A percentile compares a stretch with the other conserved stretches of the same genome.
phyloP scores from a whole-genome alignment of 2,888 invertebrate genomes.

The Drosophila maculinotata region DNA sequence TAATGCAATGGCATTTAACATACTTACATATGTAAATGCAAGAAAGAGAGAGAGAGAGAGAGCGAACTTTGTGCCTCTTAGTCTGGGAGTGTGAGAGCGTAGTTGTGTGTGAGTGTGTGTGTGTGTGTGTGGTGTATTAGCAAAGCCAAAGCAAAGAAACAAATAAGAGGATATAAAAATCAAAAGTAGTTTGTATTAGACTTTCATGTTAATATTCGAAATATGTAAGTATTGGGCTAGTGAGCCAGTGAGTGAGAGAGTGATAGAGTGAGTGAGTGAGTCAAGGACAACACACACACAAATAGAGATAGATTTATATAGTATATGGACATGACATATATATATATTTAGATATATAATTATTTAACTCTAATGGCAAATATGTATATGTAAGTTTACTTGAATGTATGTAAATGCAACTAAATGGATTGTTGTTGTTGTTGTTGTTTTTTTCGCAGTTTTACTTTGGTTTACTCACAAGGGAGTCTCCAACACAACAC shows the following conservation, averaged over 20 bases:
- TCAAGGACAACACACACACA: constrained; percentile 45
- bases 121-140: constrained; percentile 2
- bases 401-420: constrained; percentile 28
- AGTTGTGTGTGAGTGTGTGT: constrained; percentile 1
- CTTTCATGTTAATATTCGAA: constrained; percentile 20
- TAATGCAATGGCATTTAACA: constrained; percentile 17
- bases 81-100: neutral
- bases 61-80: constrained; percentile 6
- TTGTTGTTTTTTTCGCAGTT: constrained; percentile 51
- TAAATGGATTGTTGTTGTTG: no score
- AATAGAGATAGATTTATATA: constrained; percentile 32
- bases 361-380: constrained; percentile 25
- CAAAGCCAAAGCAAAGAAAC: constrained; percentile 28
- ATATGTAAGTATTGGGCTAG: neutral
- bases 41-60: neutral
- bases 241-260: constrained; percentile 12
- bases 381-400: constrained; percentile 20
- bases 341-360: constrained; percentile 27
- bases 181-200: constrained; percentile 7
- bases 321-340: no score
- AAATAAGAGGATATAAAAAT: constrained; percentile 23
- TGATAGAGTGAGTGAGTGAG: constrained; percentile 13
- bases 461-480: constrained; percentile 83
- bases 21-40: constrained; percentile 1
- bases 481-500: constrained; percentile 84